Percentiles rank a stretch among this genome's conserved stretches.
Evolutionary conservation across 1,140 invertebrate species (phyloP).

Genomic region (Metopolophium dirhodum): DNA sequence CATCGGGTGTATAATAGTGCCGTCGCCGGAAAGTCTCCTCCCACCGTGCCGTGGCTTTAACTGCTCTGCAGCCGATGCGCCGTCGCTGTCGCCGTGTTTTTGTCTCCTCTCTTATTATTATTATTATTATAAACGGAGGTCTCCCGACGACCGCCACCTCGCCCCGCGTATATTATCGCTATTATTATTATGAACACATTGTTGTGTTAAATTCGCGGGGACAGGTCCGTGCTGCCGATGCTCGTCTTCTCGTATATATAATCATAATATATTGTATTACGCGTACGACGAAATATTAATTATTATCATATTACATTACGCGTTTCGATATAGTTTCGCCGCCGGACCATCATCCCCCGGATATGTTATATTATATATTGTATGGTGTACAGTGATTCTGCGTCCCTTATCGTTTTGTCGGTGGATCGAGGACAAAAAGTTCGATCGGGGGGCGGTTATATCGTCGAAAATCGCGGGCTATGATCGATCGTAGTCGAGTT

Average conservation of each 20-base stretch:
- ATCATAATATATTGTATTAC: neutral
- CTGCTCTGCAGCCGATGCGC: neutral
- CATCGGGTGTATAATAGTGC: neutral
- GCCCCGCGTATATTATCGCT: neutral
- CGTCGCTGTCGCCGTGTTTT: neutral
- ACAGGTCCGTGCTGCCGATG: neutral
- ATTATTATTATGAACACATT: slow-evolving; percentile 17
- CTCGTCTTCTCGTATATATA: neutral
- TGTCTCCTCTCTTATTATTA: neutral
- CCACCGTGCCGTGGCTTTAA: neutral
- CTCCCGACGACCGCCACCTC: neutral
- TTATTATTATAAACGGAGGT: neutral
- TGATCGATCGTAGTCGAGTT: neutral
- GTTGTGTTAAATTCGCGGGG: slow-evolving; percentile 11
- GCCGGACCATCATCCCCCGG: neutral
- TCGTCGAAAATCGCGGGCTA: neutral
- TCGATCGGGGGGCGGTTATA: neutral
- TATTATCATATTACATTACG: neutral
- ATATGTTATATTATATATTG: neutral
- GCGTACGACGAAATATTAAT: neutral
- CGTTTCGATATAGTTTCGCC: neutral
- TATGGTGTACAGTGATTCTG: neutral
- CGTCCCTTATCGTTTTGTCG: neutral
- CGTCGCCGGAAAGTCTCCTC: neutral
- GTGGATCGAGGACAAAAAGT: neutral